phyloP scores from a whole-genome alignment of 35 echinoderm and acorn worm species.

The Acanthaster planci region DNA sequence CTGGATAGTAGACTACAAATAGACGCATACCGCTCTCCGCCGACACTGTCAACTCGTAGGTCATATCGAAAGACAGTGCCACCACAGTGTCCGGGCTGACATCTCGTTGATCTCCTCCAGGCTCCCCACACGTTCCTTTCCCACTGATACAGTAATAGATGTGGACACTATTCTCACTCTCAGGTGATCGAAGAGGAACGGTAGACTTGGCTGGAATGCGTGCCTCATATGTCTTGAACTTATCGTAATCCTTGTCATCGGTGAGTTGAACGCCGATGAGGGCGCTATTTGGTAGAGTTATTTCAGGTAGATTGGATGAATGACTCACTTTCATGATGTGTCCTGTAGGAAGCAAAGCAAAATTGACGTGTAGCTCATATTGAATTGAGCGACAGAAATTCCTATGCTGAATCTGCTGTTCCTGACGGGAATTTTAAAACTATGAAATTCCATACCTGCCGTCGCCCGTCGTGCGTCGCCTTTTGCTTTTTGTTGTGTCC shows the following conservation, averaged over 20 bases:
- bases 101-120: background rate
- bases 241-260: background rate
- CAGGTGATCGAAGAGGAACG: background rate
- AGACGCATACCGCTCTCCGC: background rate
- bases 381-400: too few relatives aligned
- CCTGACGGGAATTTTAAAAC: too few relatives aligned
- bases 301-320: background rate
- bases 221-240: background rate
- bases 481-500: too few relatives aligned
- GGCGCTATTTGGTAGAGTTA: conserved; percentile 5
- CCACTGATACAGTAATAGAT: conserved; percentile 12
- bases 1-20: conserved; percentile 30
- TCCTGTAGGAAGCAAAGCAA: background rate
- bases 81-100: background rate
- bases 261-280: conserved; percentile 3
- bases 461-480: too few relatives aligned
- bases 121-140: background rate
- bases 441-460: too few relatives aligned
- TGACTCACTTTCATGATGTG: background rate
- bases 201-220: background rate
- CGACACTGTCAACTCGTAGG: conserved; percentile 24
- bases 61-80: conserved; percentile 18
- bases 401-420: too few relatives aligned
- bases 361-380: too few relatives aligned
- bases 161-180: background rate